phyloP scores from a whole-genome alignment of 2,888 invertebrate species.

The Cephus spinipes region DNA sequence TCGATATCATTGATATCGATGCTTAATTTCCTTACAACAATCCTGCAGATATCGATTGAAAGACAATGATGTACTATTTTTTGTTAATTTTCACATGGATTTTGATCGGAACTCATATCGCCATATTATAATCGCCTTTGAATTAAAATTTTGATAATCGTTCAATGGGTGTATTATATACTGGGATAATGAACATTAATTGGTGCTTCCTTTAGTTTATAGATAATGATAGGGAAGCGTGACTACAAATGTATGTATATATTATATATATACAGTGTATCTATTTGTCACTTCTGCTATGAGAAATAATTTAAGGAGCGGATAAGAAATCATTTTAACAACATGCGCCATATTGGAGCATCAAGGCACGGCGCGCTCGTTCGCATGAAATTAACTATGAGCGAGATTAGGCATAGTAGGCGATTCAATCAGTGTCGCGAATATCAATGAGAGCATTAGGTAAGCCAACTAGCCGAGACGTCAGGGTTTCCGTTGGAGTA shows the following conservation, averaged over 20 bases:
- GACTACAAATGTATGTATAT: neutral
- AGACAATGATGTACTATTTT: neutral
- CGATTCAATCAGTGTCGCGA: slow-evolving; percentile 45
- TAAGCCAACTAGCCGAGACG: slow-evolving; percentile 47
- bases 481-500: slow-evolving; percentile 32
- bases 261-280: slow-evolving; percentile 9
- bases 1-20: neutral
- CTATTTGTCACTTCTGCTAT: neutral
- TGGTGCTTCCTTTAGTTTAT: neutral
- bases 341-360: neutral
- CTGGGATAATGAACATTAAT: neutral
- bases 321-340: neutral
- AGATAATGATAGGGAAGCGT: neutral
- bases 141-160: neutral
- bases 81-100: neutral
- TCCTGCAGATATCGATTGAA: neutral
- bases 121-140: neutral
- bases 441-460: slow-evolving; percentile 54
- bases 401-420: slow-evolving; percentile 38
- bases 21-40: neutral
- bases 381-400: slow-evolving; percentile 16
- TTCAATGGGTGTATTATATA: neutral
- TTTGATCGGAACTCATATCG: neutral
- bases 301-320: neutral
- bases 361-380: neutral